Percentiles rank a stretch among this genome's conserved stretches.
These are phyloP conservation scores for Phoxinus dragarum DNA, from an alignment of 2,797 vertebrate species.

Conservation along the genomic window DNA sequence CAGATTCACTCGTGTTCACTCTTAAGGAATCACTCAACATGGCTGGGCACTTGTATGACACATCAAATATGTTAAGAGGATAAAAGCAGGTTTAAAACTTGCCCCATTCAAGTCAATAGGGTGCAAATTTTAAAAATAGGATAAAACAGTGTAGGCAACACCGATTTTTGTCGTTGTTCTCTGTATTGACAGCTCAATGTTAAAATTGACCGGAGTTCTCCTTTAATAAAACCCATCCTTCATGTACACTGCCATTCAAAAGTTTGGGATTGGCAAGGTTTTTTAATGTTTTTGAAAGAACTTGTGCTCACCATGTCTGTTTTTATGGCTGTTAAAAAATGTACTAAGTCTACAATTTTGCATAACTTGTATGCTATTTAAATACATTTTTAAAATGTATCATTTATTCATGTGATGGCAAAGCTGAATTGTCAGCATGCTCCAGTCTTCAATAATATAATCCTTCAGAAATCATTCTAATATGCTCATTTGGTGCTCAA, in stretches of 20 bases:
- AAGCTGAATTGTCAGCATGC: neutral
- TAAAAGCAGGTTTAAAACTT: too few species aligned
- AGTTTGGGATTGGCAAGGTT: neutral
- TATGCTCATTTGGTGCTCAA: neutral
- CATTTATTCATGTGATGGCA: neutral
- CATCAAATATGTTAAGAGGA: too few species aligned
- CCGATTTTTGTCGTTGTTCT: too few species aligned
- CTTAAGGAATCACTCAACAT: too few species aligned
- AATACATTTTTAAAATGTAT: neutral
- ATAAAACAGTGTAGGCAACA: too few species aligned
- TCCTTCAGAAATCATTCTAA: neutral
- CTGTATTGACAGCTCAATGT: too few species aligned
- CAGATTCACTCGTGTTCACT: too few species aligned
- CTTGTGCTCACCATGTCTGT: neutral
- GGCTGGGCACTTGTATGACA: too few species aligned
- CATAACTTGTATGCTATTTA: neutral
- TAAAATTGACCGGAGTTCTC: too few species aligned
- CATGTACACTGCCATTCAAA: neutral
- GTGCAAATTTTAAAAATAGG: too few species aligned
- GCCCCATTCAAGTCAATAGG: too few species aligned
- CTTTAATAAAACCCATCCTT: neutral
- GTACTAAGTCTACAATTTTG: neutral
- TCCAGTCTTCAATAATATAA: neutral
- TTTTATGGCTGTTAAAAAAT: neutral
- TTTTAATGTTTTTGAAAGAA: neutral